These are phyloP conservation scores for Amphimallon solstitiale DNA, from an alignment of 2,888 invertebrate species.

Conservation along the genomic window DNA sequence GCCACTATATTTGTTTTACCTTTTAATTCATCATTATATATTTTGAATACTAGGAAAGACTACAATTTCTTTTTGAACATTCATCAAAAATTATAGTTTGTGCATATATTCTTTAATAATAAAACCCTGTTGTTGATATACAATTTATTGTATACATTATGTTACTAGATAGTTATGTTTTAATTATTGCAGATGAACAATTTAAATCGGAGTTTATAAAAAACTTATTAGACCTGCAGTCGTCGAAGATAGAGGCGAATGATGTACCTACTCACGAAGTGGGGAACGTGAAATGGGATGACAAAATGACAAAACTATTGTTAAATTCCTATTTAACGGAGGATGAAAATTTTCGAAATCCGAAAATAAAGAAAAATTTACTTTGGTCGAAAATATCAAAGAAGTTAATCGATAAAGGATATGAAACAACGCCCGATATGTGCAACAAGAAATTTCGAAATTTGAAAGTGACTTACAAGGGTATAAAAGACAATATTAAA, in stretches of 20 bases:
- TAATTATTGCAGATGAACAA: slow-evolving; percentile 9
- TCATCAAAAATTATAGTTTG: too few species aligned
- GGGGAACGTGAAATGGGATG: slow-evolving; percentile 2
- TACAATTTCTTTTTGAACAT: too few species aligned
- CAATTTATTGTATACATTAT: not conserved
- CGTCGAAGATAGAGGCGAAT: not conserved
- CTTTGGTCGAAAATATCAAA: slow-evolving; percentile 13
- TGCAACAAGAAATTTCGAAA: slow-evolving; percentile 9
- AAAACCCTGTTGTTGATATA: not conserved
- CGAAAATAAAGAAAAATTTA: not conserved
- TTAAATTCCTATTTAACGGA: not conserved
- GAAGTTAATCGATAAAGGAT: not conserved
- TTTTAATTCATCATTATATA: too few species aligned
- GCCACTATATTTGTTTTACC: too few species aligned
- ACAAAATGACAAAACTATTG: slow-evolving; percentile 7
- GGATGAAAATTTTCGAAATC: not conserved
- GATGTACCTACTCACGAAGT: not conserved
- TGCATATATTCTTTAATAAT: too few species aligned
- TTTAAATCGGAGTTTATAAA: slow-evolving; percentile 5
- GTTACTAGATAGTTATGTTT: not conserved
- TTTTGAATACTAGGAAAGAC: too few species aligned
- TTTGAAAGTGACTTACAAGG: not conserved
- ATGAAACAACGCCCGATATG: not conserved
- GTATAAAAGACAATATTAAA: slow-evolving; percentile 13
- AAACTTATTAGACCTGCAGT: not conserved